Percentiles rank a stretch among this genome's conserved stretches.
Evolutionary conservation across 2,113 vertebrate genomes (phyloP).

Genomic region (Eptatretus burgeri): DNA sequence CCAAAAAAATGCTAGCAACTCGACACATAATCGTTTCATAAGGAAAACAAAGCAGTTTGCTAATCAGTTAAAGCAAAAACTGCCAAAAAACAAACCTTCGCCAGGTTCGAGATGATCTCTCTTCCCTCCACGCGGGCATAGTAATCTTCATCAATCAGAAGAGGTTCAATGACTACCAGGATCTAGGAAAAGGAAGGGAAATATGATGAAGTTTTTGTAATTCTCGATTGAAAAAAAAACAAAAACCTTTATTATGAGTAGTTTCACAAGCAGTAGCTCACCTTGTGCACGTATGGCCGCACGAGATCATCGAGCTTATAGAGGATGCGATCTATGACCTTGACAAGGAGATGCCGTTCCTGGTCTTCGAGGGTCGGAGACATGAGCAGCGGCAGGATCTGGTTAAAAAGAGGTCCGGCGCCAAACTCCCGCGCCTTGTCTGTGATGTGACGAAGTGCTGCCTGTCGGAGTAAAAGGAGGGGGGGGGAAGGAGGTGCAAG

Average conservation of each 20-base stretch:
- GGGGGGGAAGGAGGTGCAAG: background rate
- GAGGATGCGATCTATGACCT: conserved; percentile 89
- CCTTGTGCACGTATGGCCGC: conserved; percentile 90
- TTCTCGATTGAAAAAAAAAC: too few relatives aligned
- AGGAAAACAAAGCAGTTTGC: background rate
- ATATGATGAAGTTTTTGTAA: background rate
- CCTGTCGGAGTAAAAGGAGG: conserved; percentile 19
- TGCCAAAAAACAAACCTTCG: conserved; percentile 37
- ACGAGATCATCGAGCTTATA: conserved; percentile 95
- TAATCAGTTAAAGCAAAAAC: too few relatives aligned
- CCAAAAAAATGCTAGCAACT: too few relatives aligned
- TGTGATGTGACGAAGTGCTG: conserved; percentile 75
- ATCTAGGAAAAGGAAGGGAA: conserved; percentile 25
- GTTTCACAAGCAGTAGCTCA: conserved; percentile 13
- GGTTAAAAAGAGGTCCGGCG: conserved; percentile 78
- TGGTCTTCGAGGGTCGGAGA: conserved; percentile 93
- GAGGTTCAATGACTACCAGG: conserved; percentile 79
- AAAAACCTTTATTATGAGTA: too few relatives aligned
- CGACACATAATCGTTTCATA: background rate
- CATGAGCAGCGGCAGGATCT: conserved; percentile 86
- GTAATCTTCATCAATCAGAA: conserved; percentile 97
- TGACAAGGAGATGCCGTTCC: conserved; percentile 82
- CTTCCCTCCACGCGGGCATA: conserved; percentile 94
- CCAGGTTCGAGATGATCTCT: conserved; percentile 97
- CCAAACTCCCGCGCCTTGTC: conserved; percentile 94